Conservation (phyloP, 2,797 vertebrate genomes). For the Todus mexicanus region DNA sequence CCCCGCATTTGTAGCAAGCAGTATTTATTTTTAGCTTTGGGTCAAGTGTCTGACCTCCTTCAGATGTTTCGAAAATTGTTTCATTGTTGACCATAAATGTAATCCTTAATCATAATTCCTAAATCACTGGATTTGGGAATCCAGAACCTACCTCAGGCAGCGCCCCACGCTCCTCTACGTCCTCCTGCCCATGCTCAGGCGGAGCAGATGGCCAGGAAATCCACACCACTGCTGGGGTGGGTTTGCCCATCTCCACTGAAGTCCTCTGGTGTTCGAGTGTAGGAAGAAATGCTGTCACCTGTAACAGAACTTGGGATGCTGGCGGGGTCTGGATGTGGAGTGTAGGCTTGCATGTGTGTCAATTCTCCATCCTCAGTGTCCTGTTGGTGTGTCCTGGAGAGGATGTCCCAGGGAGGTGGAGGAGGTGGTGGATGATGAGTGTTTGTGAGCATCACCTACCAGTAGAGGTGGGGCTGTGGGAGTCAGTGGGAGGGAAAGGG, state of each 20-base stretch:
- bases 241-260: neutral
- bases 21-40: neutral
- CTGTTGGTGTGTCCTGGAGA: neutral
- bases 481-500: neutral
- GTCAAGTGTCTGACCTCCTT: neutral
- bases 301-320: neutral
- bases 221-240: neutral
- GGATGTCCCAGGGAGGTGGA: neutral
- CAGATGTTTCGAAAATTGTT: neutral
- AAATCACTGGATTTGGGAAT: neutral
- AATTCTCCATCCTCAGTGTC: neutral
- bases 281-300: neutral
- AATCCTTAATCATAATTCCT: neutral
- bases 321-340: neutral
- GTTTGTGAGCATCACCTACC: neutral
- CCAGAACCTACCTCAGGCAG: neutral
- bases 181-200: rapidly evolving
- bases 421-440: rapidly evolving
- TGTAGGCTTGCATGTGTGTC: too few relatives aligned
- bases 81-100: neutral
- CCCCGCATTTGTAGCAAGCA: neutral
- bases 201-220: rapidly evolving
- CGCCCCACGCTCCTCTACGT: neutral
- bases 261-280: neutral
- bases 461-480: neutral